Evolutionary conservation across 92 coral and sea anemone species (phyloP).

Genomic region (Meandrina meandrites): DNA sequence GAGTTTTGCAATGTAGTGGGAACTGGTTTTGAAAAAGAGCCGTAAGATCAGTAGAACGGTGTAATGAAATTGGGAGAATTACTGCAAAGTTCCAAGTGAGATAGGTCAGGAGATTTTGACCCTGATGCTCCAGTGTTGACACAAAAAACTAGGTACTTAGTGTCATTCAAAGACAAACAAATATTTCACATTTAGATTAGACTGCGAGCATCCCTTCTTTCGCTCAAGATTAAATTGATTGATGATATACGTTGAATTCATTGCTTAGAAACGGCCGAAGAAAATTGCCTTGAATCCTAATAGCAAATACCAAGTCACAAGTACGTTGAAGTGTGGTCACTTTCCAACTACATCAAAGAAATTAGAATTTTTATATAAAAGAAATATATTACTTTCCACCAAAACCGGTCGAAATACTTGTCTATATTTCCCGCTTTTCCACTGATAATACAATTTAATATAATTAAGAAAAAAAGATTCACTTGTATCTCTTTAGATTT

Average conservation of each 20-base stretch:
- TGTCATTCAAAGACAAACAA: slow-evolving; percentile 20
- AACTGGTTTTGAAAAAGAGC: neutral
- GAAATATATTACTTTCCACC: too few species aligned
- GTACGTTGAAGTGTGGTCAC: neutral
- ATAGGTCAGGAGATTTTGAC: slow-evolving; percentile 28
- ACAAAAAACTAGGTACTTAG: neutral
- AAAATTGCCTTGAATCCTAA: neutral
- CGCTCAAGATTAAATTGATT: too few species aligned
- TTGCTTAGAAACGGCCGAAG: neutral
- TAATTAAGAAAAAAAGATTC: neutral
- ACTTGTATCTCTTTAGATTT: slow-evolving; percentile 23
- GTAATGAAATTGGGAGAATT: neutral
- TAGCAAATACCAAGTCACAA: neutral
- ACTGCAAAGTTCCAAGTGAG: neutral
- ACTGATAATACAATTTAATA: neutral
- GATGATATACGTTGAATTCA: neutral
- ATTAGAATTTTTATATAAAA: neutral
- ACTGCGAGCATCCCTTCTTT: too few species aligned
- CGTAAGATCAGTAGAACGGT: neutral
- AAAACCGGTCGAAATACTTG: too few species aligned
- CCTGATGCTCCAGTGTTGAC: slow-evolving; percentile 1
- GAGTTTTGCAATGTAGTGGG: neutral
- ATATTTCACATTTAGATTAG: neutral
- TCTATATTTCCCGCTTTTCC: neutral
- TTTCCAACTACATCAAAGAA: neutral